Conservation (phyloP, 2,888 invertebrate genomes). For the Drosophila suboccidentalis region DNA sequence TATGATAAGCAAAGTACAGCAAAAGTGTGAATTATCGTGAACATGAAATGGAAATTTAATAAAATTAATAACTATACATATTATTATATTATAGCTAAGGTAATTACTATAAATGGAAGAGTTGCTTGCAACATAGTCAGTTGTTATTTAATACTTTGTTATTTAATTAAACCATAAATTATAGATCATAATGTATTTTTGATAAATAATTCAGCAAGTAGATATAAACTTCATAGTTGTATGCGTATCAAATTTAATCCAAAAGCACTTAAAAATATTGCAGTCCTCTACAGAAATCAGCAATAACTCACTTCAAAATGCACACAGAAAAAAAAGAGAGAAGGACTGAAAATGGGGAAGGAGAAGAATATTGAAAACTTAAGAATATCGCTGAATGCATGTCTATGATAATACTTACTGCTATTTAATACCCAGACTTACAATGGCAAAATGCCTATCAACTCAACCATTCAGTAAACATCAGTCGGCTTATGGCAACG, state of each 20-base stretch:
- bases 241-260: background rate
- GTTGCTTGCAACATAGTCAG: no score
- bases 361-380: conserved; percentile 21
- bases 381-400: conserved; percentile 24
- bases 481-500: conserved; percentile 64
- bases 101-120: no score
- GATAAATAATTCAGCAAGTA: background rate
- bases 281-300: conserved; percentile 6
- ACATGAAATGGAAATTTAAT: background rate
- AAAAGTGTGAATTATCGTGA: conserved; percentile 26
- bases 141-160: background rate
- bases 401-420: conserved; percentile 58
- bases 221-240: background rate
- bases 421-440: conserved; percentile 55
- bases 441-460: conserved; percentile 66
- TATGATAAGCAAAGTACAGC: conserved; percentile 15
- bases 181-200: no score
- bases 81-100: background rate
- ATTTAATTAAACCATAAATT: background rate
- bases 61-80: background rate
- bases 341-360: background rate
- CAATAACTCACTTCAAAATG: conserved; percentile 29
- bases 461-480: conserved; percentile 60
- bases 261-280: conserved; percentile 16
- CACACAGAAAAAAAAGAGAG: conserved; percentile 10